phyloP scores from a whole-genome alignment of 2,113 vertebrate species.

The Corythaixoides concolor region DNA sequence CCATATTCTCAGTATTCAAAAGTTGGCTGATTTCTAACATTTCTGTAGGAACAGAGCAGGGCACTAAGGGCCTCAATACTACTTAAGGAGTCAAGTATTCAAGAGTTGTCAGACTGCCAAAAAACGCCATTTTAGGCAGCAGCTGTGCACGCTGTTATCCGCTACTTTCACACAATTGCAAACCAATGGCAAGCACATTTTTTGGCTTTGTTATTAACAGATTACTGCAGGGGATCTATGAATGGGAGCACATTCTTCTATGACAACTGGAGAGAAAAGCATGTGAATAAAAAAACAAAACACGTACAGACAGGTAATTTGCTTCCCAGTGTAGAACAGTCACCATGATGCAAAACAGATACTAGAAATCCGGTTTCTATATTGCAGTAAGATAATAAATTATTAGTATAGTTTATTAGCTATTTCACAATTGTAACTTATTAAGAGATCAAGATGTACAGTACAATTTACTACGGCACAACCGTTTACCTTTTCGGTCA shows the following conservation, averaged over 20 bases:
- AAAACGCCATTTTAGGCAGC: constrained; percentile 30
- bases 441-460: neutral
- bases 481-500: neutral
- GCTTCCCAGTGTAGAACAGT: neutral
- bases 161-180: constrained; percentile 8
- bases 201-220: constrained; percentile 41
- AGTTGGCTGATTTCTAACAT: neutral
- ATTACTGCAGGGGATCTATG: neutral
- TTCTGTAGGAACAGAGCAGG: constrained; percentile 17
- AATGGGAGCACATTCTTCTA: neutral
- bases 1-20: neutral
- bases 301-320: neutral
- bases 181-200: neutral
- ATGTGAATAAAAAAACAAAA: neutral
- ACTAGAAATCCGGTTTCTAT: neutral
- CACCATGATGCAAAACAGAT: neutral
- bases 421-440: neutral
- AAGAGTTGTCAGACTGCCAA: constrained; percentile 42
- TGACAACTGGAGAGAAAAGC: neutral
- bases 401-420: neutral
- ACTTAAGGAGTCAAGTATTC: constrained; percentile 43
- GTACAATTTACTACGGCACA: neutral
- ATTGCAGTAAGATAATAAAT: neutral
- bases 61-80: neutral
- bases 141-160: constrained; percentile 24